phyloP scores from a whole-genome alignment of 2,888 invertebrate species.

The Catocala fraxini region DNA sequence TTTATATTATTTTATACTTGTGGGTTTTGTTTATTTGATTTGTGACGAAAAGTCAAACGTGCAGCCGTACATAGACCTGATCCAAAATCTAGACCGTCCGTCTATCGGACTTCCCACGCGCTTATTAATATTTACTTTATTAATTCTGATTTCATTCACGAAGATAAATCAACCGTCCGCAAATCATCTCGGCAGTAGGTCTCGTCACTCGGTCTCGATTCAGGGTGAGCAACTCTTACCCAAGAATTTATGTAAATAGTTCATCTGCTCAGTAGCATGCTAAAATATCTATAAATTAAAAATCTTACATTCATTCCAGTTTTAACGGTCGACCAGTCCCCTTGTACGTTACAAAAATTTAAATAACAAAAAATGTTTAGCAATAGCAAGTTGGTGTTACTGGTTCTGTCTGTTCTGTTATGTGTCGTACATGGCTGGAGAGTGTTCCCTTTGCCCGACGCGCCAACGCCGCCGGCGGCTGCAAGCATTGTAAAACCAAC shows the following conservation, averaged over 20 bases:
- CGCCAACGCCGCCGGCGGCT: slow-evolving; percentile 15
- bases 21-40: too few species aligned
- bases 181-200: slow-evolving; percentile 4
- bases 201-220: slow-evolving; percentile 41
- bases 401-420: slow-evolving; percentile 32
- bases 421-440: slow-evolving; percentile 48
- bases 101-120: too few species aligned
- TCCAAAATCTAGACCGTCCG: too few species aligned
- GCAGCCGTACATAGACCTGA: too few species aligned
- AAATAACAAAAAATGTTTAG: slow-evolving; percentile 33
- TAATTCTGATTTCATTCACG: neutral
- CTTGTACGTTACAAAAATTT: slow-evolving; percentile 22
- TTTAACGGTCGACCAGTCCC: slow-evolving; percentile 36
- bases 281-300: slow-evolving; percentile 41
- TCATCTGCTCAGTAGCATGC: slow-evolving; percentile 50
- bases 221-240: slow-evolving; percentile 68
- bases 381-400: slow-evolving; percentile 19
- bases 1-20: too few species aligned
- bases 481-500: slow-evolving; percentile 20
- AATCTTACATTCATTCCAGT: slow-evolving; percentile 46
- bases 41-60: too few species aligned
- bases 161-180: slow-evolving; percentile 5
- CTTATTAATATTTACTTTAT: too few species aligned
- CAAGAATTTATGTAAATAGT: slow-evolving; percentile 59
- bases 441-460: slow-evolving; percentile 60